Evolutionary conservation across 2,113 vertebrate genomes (phyloP), one percentile per base, ranked within the genome.

Genomic region (Pygoscelis adeliae): DNA sequence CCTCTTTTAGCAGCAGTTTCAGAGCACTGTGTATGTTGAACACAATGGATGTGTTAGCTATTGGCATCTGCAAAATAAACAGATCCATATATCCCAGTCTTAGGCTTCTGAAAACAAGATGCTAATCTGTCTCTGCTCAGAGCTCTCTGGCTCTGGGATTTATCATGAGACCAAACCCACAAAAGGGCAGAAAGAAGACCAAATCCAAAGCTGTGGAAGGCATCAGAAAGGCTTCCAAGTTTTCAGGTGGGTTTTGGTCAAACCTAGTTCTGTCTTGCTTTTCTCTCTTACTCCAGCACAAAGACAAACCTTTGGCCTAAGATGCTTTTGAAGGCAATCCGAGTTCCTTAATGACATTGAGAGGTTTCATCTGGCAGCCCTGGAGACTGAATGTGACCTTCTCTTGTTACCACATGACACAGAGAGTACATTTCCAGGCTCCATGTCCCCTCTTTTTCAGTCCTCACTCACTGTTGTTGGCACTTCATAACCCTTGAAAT

Each of bases 61-160:
- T 91, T 93, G 91, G 84, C 93, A 88, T 94, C 93, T 96, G 71
- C 63, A 90, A 89, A 93, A 90, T 80, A 96, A 96, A 87, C 84
- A 91, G 61, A 80, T 73, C 70, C 66, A 58, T 95, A 88, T 85
- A 95, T 58, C 58, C 62, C 11, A 0, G 56, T 90, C 38, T 86
- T 62, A 90, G 79, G 85, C 88, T 95, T 93, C 93, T 96, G 91
- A 96, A 97, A 94, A 94, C 83, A 96, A 93, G 87, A 95, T 82
- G 65, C 44, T 94, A 96, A 95, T 94, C 87, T 91, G 23, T 85
- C 58, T 89, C 66, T 76, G 66, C 81, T 93, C 70, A 83, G 86
- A 91, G 42, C 19, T 87, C 16, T 73, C 50, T 90, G 53, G 38
- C 46, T 93, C 84, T 95, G 82, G 78, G 25, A 67, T 94, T 96